These are phyloP conservation scores for Synergus laeviventris DNA, from an alignment of 2,888 invertebrate species.

Conservation along the genomic window DNA sequence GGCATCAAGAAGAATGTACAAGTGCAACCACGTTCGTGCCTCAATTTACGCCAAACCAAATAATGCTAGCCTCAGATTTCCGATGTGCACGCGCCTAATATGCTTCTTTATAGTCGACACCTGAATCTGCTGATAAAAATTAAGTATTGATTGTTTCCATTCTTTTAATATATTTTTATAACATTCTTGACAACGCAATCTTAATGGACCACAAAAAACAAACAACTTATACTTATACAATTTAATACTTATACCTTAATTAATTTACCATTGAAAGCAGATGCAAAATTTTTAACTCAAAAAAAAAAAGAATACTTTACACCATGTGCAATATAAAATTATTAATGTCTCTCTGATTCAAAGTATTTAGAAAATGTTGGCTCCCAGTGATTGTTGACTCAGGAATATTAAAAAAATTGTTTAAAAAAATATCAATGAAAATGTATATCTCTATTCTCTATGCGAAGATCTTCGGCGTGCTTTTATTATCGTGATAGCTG, in stretches of 20 bases:
- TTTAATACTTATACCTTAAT: too few species aligned
- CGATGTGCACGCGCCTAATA: conserved; percentile 38
- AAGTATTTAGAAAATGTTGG: not conserved
- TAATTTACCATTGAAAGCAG: too few species aligned
- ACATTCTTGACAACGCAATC: conserved; percentile 14
- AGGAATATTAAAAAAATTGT: conserved; percentile 29
- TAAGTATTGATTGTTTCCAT: conserved; percentile 28
- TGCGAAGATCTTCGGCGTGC: conserved; percentile 9
- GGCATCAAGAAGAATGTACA: conserved; percentile 51
- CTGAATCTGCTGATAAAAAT: conserved; percentile 39
- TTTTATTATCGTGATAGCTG: conserved; percentile 41
- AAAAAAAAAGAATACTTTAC: not conserved
- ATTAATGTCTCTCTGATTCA: not conserved
- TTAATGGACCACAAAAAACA: not conserved
- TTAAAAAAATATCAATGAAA: not conserved
- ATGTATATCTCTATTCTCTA: not conserved
- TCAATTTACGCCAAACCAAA: conserved; percentile 56
- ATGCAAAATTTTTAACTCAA: too few species aligned
- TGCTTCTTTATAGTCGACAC: conserved; percentile 41
- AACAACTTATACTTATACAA: too few species aligned
- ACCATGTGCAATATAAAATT: not conserved
- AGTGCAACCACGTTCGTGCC: conserved; percentile 66
- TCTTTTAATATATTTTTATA: conserved; percentile 26
- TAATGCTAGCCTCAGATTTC: conserved; percentile 34
- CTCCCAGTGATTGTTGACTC: not conserved